Evolutionary conservation across 2,797 vertebrate genomes (phyloP).

Genomic region (Poliocrania exsul): DNA sequence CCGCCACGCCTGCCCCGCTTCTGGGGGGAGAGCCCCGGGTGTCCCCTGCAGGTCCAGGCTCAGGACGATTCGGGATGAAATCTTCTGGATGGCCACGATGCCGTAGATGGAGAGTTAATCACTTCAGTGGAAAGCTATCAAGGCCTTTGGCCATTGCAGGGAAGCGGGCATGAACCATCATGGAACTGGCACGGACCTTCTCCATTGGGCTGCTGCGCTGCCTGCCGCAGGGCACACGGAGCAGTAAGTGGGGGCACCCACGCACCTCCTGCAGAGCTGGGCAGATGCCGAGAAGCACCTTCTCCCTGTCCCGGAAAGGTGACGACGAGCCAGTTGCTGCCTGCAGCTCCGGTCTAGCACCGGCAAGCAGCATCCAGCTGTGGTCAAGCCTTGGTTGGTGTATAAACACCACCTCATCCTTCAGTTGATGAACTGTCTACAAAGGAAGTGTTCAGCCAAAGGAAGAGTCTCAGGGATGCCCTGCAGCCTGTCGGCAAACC

Average conservation of each 20-base stretch:
- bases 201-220: neutral
- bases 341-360: neutral
- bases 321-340: neutral
- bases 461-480: neutral
- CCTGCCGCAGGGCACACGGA: accelerated
- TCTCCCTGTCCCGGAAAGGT: neutral
- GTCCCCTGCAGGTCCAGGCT: neutral
- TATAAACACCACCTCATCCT: accelerated
- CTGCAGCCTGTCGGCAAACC: neutral
- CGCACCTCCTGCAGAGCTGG: neutral
- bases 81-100: too few relatives aligned
- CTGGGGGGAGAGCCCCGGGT: neutral
- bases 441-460: neutral
- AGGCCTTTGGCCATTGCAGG: neutral
- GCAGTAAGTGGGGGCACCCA: accelerated
- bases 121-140: neutral
- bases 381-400: neutral
- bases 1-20: neutral
- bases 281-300: neutral
- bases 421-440: neutral
- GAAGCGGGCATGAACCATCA: neutral
- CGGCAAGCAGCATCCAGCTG: neutral
- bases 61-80: accelerated
- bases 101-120: too few relatives aligned
- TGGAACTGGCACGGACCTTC: neutral